Evolutionary conservation across 1,140 invertebrate genomes (phyloP).

Genomic region (Goniozus legneri): DNA sequence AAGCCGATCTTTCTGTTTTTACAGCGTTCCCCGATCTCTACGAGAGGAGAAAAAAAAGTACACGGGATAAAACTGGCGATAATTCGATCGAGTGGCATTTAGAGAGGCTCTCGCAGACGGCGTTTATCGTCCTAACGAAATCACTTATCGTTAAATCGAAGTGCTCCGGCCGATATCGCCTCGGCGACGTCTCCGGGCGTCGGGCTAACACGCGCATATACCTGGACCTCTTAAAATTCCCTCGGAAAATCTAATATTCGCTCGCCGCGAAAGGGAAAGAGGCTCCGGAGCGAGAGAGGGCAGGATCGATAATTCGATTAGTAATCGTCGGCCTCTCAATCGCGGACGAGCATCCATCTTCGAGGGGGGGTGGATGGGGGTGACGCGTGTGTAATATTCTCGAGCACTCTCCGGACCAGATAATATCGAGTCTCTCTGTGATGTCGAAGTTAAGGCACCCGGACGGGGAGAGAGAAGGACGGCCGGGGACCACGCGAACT

Average conservation of each 20-base stretch:
- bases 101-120: no score
- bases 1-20: no score
- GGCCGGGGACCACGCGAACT: no score
- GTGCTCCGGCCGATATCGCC: background rate
- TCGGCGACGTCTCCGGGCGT: background rate
- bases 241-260: conserved; percentile 30
- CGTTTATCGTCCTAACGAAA: no score
- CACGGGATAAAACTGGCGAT: no score
- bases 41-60: background rate
- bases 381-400: conserved; percentile 34
- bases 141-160: background rate
- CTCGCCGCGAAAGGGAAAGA: conserved; percentile 8
- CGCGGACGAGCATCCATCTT: background rate
- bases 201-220: background rate
- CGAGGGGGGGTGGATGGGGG: conserved; percentile 18
- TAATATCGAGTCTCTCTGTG: conserved; percentile 28
- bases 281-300: conserved; percentile 3
- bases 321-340: conserved; percentile 16
- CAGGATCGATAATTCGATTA: conserved; percentile 41
- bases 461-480: conserved; percentile 7
- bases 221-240: conserved; percentile 25
- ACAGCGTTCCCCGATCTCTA: no score
- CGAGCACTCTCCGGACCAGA: conserved; percentile 36
- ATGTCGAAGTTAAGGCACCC: conserved; percentile 34
- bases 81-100: no score